Evolutionary conservation across 2,888 invertebrate species (phyloP).

Genomic region (Philereme transversata): DNA sequence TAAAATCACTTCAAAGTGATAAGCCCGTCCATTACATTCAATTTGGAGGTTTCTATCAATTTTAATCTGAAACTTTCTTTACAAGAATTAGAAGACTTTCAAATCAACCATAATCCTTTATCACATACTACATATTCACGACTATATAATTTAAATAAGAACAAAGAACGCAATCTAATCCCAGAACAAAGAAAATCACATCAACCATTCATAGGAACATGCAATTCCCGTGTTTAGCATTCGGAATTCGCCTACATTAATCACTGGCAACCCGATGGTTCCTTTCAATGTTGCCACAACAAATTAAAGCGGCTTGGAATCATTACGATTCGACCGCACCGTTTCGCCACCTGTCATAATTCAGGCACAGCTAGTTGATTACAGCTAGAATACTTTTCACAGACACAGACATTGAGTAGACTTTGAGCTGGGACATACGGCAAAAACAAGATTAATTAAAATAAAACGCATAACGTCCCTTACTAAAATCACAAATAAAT

Average conservation of each 20-base stretch:
- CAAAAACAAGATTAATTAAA: too few relatives aligned
- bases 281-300: constrained; percentile 42
- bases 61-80: too few relatives aligned
- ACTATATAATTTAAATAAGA: not conserved
- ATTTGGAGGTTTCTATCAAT: too few relatives aligned
- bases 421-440: too few relatives aligned
- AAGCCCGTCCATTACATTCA: too few relatives aligned
- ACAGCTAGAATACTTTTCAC: constrained; percentile 18
- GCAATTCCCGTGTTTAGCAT: constrained; percentile 39
- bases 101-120: too few relatives aligned
- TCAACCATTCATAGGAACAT: constrained; percentile 35
- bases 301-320: constrained; percentile 44
- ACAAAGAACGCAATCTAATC: constrained; percentile 24
- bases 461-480: too few relatives aligned
- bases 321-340: constrained; percentile 59
- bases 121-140: too few relatives aligned
- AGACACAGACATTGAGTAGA: too few relatives aligned
- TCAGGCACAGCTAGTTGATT: constrained; percentile 34
- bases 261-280: constrained; percentile 40
- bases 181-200: constrained; percentile 19
- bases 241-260: constrained; percentile 45
- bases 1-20: too few relatives aligned
- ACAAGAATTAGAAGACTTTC: too few relatives aligned
- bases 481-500: too few relatives aligned
- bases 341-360: constrained; percentile 64